These are phyloP conservation scores for Limnephilus lunatus DNA, from an alignment of 2,888 invertebrate genomes.

Conservation along the genomic window DNA sequence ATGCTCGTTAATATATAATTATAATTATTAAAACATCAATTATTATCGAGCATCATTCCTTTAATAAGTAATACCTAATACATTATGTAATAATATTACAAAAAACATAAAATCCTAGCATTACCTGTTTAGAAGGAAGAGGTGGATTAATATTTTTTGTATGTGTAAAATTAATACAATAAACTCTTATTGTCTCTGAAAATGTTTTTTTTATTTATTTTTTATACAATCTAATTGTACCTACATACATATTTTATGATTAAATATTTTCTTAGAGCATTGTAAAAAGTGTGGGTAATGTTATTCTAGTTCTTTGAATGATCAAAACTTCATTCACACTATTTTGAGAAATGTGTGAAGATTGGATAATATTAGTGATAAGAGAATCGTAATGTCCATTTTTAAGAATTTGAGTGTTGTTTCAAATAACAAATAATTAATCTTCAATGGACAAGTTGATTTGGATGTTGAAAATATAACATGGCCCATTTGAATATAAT, in stretches of 20 bases:
- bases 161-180: slow-evolving; percentile 29
- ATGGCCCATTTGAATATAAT: background rate
- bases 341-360: background rate
- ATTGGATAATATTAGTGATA: background rate
- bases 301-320: background rate
- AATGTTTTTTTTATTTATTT: background rate
- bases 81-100: background rate
- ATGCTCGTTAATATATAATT: background rate
- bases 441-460: background rate
- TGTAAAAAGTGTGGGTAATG: background rate
- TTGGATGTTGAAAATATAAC: background rate
- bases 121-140: background rate
- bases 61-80: background rate
- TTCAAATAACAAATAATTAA: background rate
- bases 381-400: background rate
- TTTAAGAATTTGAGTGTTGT: no score
- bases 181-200: slow-evolving; percentile 16
- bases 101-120: background rate
- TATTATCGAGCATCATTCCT: slow-evolving; percentile 6
- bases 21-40: background rate
- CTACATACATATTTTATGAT: background rate
- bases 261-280: background rate
- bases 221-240: background rate
- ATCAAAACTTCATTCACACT: background rate
- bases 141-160: slow-evolving; percentile 27